These are phyloP conservation scores for Drosophila sordidapex DNA, from an alignment of 2,888 invertebrate species.

Conservation along the genomic window DNA sequence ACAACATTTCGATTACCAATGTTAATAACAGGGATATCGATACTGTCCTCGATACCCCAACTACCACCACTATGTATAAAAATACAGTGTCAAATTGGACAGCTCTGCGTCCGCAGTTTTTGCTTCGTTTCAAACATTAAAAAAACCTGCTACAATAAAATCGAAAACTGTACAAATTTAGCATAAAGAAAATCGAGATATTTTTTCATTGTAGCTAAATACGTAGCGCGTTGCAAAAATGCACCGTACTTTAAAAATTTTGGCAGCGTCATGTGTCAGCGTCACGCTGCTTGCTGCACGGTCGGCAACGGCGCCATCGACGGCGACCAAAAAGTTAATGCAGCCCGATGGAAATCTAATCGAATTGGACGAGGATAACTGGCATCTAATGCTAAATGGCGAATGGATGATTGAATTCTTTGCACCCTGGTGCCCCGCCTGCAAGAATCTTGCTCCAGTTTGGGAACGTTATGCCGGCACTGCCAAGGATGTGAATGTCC, in stretches of 20 bases:
- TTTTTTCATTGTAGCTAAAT: constrained; percentile 1
- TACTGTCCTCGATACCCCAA: no score
- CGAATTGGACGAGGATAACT: constrained; percentile 93
- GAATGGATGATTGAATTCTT: constrained; percentile 99
- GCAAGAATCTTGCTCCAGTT: constrained; percentile 93
- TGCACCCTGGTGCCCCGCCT: constrained; percentile 99
- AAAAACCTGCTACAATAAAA: constrained; percentile 16
- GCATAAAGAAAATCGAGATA: no score
- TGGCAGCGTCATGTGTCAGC: constrained; percentile 67
- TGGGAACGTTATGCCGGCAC: constrained; percentile 94
- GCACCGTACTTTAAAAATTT: constrained; percentile 40
- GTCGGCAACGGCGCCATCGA: no score
- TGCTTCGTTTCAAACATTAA: constrained; percentile 38
- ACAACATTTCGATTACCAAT: no score
- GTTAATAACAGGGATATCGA: no score
- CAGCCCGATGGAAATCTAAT: constrained; percentile 72
- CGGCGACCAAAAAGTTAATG: constrained; percentile 28
- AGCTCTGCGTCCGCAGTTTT: constrained; percentile 49
- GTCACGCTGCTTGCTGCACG: constrained; percentile 35
- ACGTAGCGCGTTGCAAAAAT: constrained; percentile 34
- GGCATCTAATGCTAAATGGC: constrained; percentile 94
- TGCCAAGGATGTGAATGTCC: constrained; percentile 90
- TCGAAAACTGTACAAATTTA: background rate
- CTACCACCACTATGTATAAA: no score
- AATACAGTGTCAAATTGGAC: constrained; percentile 18